Percentiles rank a stretch among this genome's conserved stretches.
Conservation (phyloP, 1,140 invertebrate genomes). For the Drosophila athabasca region DNA sequence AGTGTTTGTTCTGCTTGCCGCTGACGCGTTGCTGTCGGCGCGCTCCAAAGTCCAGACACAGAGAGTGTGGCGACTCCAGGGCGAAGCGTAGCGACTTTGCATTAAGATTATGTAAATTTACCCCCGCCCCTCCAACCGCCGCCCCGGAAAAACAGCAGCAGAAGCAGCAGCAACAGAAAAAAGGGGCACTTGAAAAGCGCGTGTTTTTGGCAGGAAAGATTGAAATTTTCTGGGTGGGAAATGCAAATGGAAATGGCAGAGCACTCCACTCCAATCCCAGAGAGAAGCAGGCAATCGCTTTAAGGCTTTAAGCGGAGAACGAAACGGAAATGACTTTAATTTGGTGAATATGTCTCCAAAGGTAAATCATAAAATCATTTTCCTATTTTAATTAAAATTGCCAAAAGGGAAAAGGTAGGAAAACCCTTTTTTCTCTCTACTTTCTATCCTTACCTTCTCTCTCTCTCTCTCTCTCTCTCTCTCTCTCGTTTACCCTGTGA, state of each 20-base stretch:
- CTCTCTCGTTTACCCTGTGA: too few relatives aligned
- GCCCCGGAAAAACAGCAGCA: constrained; percentile 7
- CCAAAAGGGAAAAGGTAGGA: constrained; percentile 38
- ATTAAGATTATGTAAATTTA: constrained; percentile 80
- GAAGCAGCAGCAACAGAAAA: constrained; percentile 10
- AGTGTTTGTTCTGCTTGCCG: constrained; percentile 52
- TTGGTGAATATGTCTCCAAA: constrained; percentile 17
- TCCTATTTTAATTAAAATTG: constrained; percentile 73
- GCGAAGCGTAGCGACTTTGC: constrained; percentile 37
- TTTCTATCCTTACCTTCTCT: not conserved
- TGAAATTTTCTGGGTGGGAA: constrained; percentile 14
- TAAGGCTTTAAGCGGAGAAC: constrained; percentile 24
- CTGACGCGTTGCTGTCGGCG: constrained; percentile 53
- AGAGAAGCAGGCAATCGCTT: not conserved
- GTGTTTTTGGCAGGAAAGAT: constrained; percentile 63
- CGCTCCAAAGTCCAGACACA: not conserved
- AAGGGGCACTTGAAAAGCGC: constrained; percentile 59
- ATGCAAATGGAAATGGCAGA: not conserved
- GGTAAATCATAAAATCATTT: constrained; percentile 67
- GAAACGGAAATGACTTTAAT: constrained; percentile 40
- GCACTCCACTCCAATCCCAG: not conserved
- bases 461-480: too few relatives aligned
- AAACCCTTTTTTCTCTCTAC: constrained; percentile 34
- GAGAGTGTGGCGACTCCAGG: not conserved
- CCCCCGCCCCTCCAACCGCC: not conserved